Percentiles rank a stretch among this genome's conserved stretches.
Conservation (phyloP, 2,797 vertebrate genomes). For the Manis pentadactyla region DNA sequence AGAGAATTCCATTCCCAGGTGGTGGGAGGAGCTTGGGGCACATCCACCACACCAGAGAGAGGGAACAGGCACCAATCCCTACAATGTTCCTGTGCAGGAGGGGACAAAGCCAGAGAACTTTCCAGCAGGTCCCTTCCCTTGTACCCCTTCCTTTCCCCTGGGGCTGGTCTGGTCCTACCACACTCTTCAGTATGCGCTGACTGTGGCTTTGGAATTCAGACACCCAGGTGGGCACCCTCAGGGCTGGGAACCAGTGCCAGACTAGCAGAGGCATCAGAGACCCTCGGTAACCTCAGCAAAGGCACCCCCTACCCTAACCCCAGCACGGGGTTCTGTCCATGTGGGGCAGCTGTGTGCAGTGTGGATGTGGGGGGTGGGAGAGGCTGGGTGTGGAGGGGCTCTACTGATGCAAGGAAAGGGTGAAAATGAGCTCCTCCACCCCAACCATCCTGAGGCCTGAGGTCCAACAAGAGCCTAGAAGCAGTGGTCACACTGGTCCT, state of each 20-base stretch:
- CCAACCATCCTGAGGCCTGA: neutral
- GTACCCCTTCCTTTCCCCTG: accelerated
- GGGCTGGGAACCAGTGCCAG: neutral
- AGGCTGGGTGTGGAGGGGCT: neutral
- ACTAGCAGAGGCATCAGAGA: neutral
- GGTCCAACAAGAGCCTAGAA: neutral
- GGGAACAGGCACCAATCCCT: neutral
- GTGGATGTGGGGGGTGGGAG: too few relatives aligned
- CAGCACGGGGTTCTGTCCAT: neutral
- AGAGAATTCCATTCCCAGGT: neutral
- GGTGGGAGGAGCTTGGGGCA: neutral
- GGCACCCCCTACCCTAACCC: neutral
- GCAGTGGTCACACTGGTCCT: neutral
- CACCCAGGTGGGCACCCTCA: neutral
- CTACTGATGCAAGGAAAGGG: neutral
- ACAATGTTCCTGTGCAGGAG: neutral
- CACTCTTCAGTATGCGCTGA: neutral
- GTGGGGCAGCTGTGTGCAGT: neutral
- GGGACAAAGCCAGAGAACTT: neutral
- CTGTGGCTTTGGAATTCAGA: neutral
- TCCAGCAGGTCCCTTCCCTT: neutral
- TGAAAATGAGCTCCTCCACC: neutral
- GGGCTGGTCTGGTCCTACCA: neutral
- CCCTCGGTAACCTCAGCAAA: neutral
- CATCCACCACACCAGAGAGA: neutral